A percentile compares a stretch with the other conserved stretches of the same genome.
phyloP scores from a whole-genome alignment of 2,797 vertebrate genomes.

The Spinibarbus caldwelli region DNA sequence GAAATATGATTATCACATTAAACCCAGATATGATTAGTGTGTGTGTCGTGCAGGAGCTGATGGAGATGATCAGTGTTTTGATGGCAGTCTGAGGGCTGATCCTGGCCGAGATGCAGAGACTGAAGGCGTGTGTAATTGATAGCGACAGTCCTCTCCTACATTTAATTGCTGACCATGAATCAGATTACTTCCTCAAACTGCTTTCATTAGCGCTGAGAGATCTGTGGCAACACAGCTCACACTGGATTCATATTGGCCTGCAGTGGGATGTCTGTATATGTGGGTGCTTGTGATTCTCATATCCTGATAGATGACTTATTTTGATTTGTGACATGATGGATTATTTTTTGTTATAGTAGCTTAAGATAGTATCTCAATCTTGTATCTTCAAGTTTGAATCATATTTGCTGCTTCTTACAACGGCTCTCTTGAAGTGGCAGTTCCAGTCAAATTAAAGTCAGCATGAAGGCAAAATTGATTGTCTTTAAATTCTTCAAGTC shows the following conservation, averaged over 20 bases:
- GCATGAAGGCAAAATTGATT: too few relatives aligned
- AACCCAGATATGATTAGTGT: slow-evolving; percentile 73
- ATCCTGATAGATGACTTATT: slow-evolving; percentile 17
- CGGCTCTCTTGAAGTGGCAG: not conserved
- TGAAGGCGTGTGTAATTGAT: slow-evolving; percentile 82
- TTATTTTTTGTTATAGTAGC: not conserved
- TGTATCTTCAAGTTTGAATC: slow-evolving; percentile 1
- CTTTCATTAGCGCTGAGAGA: slow-evolving; percentile 79
- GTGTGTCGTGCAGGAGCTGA: slow-evolving; percentile 72
- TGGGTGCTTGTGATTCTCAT: slow-evolving; percentile 26
- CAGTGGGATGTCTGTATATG: slow-evolving; percentile 14
- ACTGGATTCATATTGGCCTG: slow-evolving; percentile 9
- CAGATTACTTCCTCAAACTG: slow-evolving; percentile 84
- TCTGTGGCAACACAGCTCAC: slow-evolving; percentile 69
- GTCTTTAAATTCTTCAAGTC: not conserved
- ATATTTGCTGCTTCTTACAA: not conserved
- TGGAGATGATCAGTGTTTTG: slow-evolving; percentile 76
- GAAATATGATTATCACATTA: slow-evolving; percentile 56
- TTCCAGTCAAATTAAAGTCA: not conserved
- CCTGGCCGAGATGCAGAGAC: slow-evolving; percentile 75
- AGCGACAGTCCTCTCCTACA: slow-evolving; percentile 79
- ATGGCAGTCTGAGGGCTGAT: slow-evolving; percentile 63
- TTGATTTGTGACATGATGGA: slow-evolving; percentile 17
- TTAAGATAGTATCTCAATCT: not conserved
- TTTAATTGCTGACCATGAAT: slow-evolving; percentile 83